These are phyloP conservation scores for Phallusia fumigata DNA, from an alignment of 23 tunicate genomes.

Conservation along the genomic window DNA sequence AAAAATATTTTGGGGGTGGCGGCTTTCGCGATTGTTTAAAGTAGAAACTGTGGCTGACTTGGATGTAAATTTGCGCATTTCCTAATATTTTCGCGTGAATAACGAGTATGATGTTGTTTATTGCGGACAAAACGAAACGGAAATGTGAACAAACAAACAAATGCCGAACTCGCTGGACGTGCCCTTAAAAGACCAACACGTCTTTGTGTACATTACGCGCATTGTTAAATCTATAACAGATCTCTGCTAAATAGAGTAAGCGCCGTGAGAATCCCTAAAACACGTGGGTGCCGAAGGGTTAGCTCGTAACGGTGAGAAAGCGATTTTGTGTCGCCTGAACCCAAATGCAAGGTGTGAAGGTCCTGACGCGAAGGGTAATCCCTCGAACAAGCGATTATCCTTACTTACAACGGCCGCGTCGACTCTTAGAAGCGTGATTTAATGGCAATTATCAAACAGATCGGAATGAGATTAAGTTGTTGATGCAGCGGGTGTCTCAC, in stretches of 20 bases:
- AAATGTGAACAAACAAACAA: too few species aligned
- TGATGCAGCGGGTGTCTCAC: background rate
- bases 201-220: too few species aligned
- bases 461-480: background rate
- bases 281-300: background rate
- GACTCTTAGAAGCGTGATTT: background rate
- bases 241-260: background rate
- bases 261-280: background rate
- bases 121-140: too few species aligned
- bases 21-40: too few species aligned
- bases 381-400: background rate
- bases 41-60: too few species aligned
- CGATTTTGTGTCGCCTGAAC: background rate
- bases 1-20: too few species aligned
- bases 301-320: background rate
- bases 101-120: too few species aligned
- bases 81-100: too few species aligned
- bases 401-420: background rate
- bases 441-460: slow-evolving; percentile 4
- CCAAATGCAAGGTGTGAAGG: background rate
- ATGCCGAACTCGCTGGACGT: too few species aligned
- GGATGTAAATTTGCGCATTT: too few species aligned
- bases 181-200: too few species aligned
- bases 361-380: background rate
- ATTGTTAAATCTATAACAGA: too few species aligned